A percentile compares a stretch with the other conserved stretches of the same genome.
Evolutionary conservation across 2,888 invertebrate genomes (phyloP).

Genomic region (Exephanes ischioxanthus): DNA sequence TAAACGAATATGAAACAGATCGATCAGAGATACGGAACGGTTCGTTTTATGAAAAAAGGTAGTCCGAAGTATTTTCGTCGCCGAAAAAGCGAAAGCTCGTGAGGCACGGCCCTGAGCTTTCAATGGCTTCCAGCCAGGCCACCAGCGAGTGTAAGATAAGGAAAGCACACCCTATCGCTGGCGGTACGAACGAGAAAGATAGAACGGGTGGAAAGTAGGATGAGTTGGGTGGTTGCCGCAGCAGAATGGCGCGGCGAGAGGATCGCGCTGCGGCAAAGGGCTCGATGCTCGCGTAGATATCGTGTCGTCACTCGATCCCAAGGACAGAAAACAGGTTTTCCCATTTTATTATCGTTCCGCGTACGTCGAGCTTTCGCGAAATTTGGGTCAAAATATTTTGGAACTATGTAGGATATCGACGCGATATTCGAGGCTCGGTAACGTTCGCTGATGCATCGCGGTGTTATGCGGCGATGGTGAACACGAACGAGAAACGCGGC

Average conservation of each 20-base stretch:
- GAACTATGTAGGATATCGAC: background rate
- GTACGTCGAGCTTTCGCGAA: background rate
- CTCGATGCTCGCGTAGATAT: constrained; percentile 5
- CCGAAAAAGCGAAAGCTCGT: background rate
- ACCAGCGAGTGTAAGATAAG: background rate
- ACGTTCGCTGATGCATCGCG: background rate
- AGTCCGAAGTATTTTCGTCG: background rate
- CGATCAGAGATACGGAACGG: background rate
- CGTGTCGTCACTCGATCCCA: background rate
- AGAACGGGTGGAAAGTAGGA: background rate
- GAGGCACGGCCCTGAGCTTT: constrained; percentile 19
- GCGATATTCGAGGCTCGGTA: background rate
- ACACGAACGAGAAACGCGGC: background rate
- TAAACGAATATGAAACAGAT: background rate
- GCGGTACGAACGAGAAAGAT: background rate
- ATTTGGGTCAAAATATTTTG: background rate
- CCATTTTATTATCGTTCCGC: background rate
- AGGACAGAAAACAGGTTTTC: background rate
- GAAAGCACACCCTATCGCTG: background rate
- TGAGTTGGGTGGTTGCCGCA: background rate
- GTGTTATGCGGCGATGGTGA: background rate
- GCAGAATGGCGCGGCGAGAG: constrained; percentile 4
- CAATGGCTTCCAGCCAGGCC: constrained; percentile 7
- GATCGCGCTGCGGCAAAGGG: constrained; percentile 5
- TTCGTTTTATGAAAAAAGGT: background rate